A percentile compares a stretch with the other conserved stretches of the same genome.
phyloP scores from a whole-genome alignment of 2,888 invertebrate species.

The Xanthorhoe designata region DNA sequence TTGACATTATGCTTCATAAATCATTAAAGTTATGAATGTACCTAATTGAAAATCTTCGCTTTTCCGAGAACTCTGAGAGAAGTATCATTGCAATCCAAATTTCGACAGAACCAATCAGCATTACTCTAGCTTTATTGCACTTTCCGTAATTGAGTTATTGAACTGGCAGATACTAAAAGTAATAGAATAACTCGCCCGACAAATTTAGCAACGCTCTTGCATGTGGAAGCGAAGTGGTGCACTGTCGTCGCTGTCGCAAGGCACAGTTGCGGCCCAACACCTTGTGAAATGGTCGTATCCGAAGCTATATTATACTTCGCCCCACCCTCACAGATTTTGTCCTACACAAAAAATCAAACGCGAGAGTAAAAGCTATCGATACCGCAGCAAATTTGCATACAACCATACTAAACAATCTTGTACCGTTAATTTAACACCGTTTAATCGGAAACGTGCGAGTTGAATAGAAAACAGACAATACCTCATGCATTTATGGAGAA shows the following conservation, averaged over 20 bases:
- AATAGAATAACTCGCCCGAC: constrained; percentile 69
- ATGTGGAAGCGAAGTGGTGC: constrained; percentile 58
- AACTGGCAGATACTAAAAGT: constrained; percentile 53
- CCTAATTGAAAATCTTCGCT: neutral
- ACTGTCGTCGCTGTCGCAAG: constrained; percentile 68
- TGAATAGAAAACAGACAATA: constrained; percentile 51
- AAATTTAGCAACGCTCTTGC: constrained; percentile 77
- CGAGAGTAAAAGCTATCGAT: constrained; percentile 44
- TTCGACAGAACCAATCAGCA: constrained; percentile 53
- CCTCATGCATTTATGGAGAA: constrained; percentile 51
- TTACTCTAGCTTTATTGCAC: constrained; percentile 59
- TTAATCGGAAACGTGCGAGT: constrained; percentile 55
- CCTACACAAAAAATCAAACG: constrained; percentile 68
- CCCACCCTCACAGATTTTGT: constrained; percentile 76
- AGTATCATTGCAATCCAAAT: constrained; percentile 23
- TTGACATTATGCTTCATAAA: too few relatives aligned
- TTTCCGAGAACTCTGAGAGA: constrained; percentile 11
- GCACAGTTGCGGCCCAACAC: constrained; percentile 72
- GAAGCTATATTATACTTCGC: constrained; percentile 81
- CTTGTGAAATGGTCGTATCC: constrained; percentile 85
- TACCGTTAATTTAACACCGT: constrained; percentile 69
- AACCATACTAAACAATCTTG: constrained; percentile 54
- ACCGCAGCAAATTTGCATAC: constrained; percentile 41
- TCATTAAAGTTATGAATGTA: neutral
- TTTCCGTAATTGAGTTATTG: constrained; percentile 67